Evolutionary conservation across 2,113 vertebrate genomes (phyloP).

Genomic region (Panurus biarmicus): DNA sequence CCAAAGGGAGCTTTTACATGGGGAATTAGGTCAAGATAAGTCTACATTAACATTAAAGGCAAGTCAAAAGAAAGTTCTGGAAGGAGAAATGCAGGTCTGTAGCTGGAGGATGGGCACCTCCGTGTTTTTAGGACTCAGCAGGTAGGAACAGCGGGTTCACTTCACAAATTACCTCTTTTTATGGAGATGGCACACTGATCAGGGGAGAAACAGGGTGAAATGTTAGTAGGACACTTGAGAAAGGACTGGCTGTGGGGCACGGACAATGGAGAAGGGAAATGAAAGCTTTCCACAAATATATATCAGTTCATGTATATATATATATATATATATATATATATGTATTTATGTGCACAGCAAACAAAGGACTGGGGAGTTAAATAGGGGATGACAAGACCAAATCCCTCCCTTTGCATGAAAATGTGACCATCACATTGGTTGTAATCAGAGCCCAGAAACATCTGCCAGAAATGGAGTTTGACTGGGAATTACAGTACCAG

Average conservation of each 20-base stretch:
- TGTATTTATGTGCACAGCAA: neutral
- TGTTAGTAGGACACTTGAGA: neutral
- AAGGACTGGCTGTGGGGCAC: neutral
- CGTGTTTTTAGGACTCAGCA: neutral
- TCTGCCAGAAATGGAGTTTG: slow-evolving; percentile 46
- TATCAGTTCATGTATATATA: neutral
- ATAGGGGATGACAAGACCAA: neutral
- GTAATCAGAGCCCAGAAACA: slow-evolving; percentile 48
- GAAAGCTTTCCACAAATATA: neutral
- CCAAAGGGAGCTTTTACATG: neutral
- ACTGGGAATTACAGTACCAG: slow-evolving; percentile 73
- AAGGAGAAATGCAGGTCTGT: neutral
- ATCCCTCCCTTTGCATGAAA: neutral
- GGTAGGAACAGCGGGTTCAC: neutral
- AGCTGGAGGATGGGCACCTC: neutral
- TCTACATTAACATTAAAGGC: neutral
- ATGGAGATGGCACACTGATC: neutral
- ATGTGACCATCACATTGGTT: slow-evolving; percentile 24
- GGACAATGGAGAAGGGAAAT: neutral
- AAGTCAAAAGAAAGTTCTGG: neutral
- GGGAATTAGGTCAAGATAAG: neutral
- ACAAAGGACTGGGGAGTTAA: neutral
- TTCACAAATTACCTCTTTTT: slow-evolving; percentile 45
- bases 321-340: neutral
- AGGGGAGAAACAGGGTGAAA: neutral